Evolutionary conservation across 2,113 vertebrate species (phyloP).

Genomic region (Lasiurus borealis): DNA sequence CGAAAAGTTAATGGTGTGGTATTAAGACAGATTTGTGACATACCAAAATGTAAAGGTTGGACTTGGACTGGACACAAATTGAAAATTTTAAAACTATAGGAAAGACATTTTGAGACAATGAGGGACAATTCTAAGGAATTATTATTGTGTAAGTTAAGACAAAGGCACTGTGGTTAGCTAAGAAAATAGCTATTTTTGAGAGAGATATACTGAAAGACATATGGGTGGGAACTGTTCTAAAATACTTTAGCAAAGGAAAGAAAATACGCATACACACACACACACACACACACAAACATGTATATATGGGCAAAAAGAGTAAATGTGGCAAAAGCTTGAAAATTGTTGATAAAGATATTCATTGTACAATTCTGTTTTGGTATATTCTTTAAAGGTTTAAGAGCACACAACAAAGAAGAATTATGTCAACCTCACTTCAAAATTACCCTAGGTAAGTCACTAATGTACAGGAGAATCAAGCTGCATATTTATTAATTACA

Average conservation of each 20-base stretch:
- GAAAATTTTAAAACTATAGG: conserved; percentile 20
- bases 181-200: conserved; percentile 48
- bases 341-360: not conserved
- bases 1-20: not conserved
- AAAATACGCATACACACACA: not conserved
- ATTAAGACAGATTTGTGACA: not conserved
- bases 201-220: not conserved
- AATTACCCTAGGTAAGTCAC: not conserved
- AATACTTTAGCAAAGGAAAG: not conserved
- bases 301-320: not conserved
- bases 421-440: not conserved
- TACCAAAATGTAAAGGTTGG: not conserved
- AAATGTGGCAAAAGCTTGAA: not conserved
- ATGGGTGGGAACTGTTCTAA: not conserved
- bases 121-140: conserved; percentile 22
- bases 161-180: not conserved
- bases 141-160: not conserved
- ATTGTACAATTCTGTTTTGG: not conserved
- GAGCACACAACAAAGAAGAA: not conserved
- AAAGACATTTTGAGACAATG: not conserved
- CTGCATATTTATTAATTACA: not conserved
- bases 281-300: rapidly evolving
- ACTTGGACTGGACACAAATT: not conserved
- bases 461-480: not conserved
- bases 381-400: conserved; percentile 11